Base-by-base conservation (phyloP, 2,888 invertebrate genomes). In the Octonoba sinensis region DNA sequence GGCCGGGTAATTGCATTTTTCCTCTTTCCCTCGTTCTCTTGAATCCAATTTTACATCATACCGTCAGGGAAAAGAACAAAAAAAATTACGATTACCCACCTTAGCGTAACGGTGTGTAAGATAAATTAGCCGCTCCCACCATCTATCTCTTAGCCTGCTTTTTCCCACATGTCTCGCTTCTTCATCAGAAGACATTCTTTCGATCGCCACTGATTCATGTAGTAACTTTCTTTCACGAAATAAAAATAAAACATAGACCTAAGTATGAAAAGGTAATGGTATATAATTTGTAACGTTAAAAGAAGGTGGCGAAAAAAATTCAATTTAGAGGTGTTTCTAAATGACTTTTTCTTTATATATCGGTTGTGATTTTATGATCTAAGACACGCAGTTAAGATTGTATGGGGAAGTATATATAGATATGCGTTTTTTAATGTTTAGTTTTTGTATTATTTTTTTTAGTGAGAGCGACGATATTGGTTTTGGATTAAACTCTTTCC, bases 11-110 rank as follows among this genome's bases (percentile, higher is more conserved):
- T 69, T 79, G 67, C 62, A 62, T 64, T 79, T 79, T 79, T 71
- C 51, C 72, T 57, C 62, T 71, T 46, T 47, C 60, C 36, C 57
- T 27, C 15, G 12, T 47, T 62, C n/a, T 15, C 24, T 56, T 73
- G 70, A 81, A 74, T 81, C 74, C 74, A 81, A 81, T 74, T 81
- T 81, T 81, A 70, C 81, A 81, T 74, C 81, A 74, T 44, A 66
- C 15, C 1, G 22, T 18, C 12, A 27, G 20, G 18, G 36, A 62
- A 60, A 60, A 60, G 60, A 47, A 49, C 47, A 47, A 67, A 64
- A 77, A 77, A 77, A 64, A 77, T 57, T 64, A 59, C 71, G 56
- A 78, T 78, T 78, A 72, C 51, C 62, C 72, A 78, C 78, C 71
- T 78, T 59, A 78, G 54, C 78, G 78, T 78, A 78, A 78, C 72